phyloP scores from a whole-genome alignment of 2,888 invertebrate genomes.

The Tigriopus californicus region DNA sequence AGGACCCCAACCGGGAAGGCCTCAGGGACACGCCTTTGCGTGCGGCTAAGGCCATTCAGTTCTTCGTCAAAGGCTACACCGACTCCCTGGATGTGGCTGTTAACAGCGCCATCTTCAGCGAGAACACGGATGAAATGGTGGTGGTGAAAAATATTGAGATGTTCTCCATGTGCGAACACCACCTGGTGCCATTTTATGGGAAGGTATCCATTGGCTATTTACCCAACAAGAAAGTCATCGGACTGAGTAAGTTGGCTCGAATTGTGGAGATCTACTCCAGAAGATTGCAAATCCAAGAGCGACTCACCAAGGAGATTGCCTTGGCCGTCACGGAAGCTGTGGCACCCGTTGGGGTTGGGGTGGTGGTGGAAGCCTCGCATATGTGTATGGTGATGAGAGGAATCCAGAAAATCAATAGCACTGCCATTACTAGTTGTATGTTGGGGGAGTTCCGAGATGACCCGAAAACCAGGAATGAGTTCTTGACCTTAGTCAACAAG shows the following conservation, averaged over 20 bases:
- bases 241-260: constrained; percentile 92
- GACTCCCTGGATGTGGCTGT: constrained; percentile 26
- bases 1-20: constrained; percentile 77
- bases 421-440: constrained; percentile 97
- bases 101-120: constrained; percentile 93
- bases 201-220: constrained; percentile 97
- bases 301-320: constrained; percentile 94
- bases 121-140: constrained; percentile 98
- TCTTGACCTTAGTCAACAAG: constrained; percentile 50
- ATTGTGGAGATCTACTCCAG: constrained; percentile 95
- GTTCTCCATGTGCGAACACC: constrained; percentile 99
- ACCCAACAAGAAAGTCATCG: constrained; percentile 89
- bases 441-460: constrained; percentile 94
- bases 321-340: constrained; percentile 92
- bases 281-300: constrained; percentile 85
- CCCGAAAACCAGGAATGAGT: constrained; percentile 97
- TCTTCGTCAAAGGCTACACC: background rate
- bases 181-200: constrained; percentile 94
- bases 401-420: constrained; percentile 96
- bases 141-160: constrained; percentile 98
- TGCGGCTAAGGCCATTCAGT: background rate
- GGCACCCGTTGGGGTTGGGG: constrained; percentile 89
- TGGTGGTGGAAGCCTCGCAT: constrained; percentile 96
- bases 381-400: constrained; percentile 99
- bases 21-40: constrained; percentile 83